Percentiles rank a stretch among this genome's conserved stretches.
Evolutionary conservation across 2,113 vertebrate genomes (phyloP).

Genomic region (Motacilla alba): DNA sequence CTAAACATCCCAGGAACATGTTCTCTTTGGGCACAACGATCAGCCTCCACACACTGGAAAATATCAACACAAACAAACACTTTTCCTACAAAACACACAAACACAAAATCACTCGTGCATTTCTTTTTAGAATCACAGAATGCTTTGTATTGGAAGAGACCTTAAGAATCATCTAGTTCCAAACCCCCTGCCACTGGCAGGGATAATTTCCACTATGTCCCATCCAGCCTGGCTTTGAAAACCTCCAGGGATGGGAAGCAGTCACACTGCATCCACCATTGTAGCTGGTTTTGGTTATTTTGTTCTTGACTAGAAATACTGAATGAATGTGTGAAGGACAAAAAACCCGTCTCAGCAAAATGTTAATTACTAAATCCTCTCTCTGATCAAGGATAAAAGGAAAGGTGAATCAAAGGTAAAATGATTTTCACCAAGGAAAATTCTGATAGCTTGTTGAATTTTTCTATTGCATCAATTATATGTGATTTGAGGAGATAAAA

Average conservation of each 20-base stretch:
- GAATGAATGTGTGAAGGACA: background rate
- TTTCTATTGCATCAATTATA: background rate
- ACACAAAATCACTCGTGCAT: fast-evolving
- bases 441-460: background rate
- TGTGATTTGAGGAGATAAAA: background rate
- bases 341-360: background rate
- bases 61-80: background rate
- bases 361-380: background rate
- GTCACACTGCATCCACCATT: background rate
- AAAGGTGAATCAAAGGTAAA: background rate
- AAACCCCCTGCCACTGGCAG: background rate
- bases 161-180: background rate
- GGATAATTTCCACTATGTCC: background rate
- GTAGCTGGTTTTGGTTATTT: background rate
- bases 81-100: background rate
- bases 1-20: background rate
- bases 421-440: background rate
- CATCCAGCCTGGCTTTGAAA: background rate
- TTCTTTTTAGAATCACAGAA: background rate
- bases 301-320: background rate
- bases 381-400: background rate
- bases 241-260: background rate
- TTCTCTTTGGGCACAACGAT: background rate
- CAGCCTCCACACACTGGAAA: background rate
- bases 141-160: background rate